Evolutionary conservation across 2,888 invertebrate species (phyloP).

Genomic region (Meghimatium bilineatum): DNA sequence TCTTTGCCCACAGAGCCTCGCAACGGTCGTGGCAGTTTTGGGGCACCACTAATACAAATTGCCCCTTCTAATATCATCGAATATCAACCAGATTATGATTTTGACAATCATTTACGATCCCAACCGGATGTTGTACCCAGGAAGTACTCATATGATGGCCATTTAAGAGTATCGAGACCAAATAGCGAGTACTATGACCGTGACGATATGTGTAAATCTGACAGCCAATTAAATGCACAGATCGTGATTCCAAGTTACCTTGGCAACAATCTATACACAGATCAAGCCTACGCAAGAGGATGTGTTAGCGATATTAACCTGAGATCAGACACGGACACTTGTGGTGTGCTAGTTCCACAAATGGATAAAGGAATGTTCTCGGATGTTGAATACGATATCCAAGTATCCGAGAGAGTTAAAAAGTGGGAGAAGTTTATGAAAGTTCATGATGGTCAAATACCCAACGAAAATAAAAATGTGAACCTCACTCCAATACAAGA

Average conservation of each 20-base stretch:
- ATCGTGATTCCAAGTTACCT: conserved; percentile 48
- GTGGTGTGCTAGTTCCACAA: conserved; percentile 50
- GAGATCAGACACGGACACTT: conserved; percentile 24
- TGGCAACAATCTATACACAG: conserved; percentile 45
- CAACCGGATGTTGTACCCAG: conserved; percentile 49
- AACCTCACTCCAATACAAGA: conserved; percentile 62
- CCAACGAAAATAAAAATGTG: conserved; percentile 44
- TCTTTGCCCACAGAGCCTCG: conserved; percentile 22
- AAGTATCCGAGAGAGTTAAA: conserved; percentile 70
- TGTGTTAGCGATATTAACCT: conserved; percentile 55
- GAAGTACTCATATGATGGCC: conserved; percentile 52
- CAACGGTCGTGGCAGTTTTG: neutral
- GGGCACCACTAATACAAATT: conserved; percentile 35
- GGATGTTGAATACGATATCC: conserved; percentile 72
- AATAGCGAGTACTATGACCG: conserved; percentile 48
- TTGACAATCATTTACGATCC: conserved; percentile 18
- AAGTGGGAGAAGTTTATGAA: conserved; percentile 71
- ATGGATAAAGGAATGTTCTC: conserved; percentile 71
- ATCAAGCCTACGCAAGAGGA: conserved; percentile 49
- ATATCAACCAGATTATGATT: neutral
- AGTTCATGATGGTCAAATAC: conserved; percentile 38
- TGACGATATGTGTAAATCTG: conserved; percentile 67
- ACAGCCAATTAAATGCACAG: conserved; percentile 63
- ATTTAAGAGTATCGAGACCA: conserved; percentile 35
- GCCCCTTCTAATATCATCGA: neutral